Percentiles rank a stretch among this genome's conserved stretches.
Conservation (phyloP, 2,888 invertebrate species). For the Sericinus montela region DNA sequence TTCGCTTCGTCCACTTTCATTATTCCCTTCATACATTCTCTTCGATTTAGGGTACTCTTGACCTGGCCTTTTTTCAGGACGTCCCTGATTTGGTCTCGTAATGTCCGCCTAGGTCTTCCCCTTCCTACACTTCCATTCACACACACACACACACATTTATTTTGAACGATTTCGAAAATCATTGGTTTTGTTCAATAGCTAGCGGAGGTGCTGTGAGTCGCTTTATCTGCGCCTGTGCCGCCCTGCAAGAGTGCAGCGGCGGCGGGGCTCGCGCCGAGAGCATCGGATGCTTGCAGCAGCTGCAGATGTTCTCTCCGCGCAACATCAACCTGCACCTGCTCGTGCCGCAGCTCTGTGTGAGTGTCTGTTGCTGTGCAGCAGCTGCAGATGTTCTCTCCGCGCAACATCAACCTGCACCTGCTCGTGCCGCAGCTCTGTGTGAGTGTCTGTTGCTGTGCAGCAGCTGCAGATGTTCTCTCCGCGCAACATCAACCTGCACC, state of each 20-base stretch:
- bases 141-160: too few species aligned
- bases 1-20: too few species aligned
- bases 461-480: too few species aligned
- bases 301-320: slow-evolving; percentile 97
- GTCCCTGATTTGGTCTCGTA: too few species aligned
- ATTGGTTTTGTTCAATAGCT: slow-evolving; percentile 31
- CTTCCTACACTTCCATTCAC: too few species aligned
- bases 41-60: too few species aligned
- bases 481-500: slow-evolving; percentile 75
- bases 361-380: slow-evolving; percentile 43
- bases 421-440: slow-evolving; percentile 96
- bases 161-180: too few species aligned
- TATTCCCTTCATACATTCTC: too few species aligned
- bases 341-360: slow-evolving; percentile 95
- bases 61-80: too few species aligned
- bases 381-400: too few species aligned
- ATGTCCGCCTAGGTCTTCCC: too few species aligned
- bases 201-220: slow-evolving; percentile 64
- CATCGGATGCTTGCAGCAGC: slow-evolving; percentile 96
- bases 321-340: slow-evolving; percentile 95
- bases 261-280: slow-evolving; percentile 97
- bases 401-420: slow-evolving; percentile 79
- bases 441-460: slow-evolving; percentile 53
- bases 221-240: slow-evolving; percentile 95
- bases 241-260: slow-evolving; percentile 94